Percentiles rank a stretch among this genome's conserved stretches.
Evolutionary conservation across 2,113 vertebrate genomes (phyloP).

Genomic region (Greenwoodochromis staneri): DNA sequence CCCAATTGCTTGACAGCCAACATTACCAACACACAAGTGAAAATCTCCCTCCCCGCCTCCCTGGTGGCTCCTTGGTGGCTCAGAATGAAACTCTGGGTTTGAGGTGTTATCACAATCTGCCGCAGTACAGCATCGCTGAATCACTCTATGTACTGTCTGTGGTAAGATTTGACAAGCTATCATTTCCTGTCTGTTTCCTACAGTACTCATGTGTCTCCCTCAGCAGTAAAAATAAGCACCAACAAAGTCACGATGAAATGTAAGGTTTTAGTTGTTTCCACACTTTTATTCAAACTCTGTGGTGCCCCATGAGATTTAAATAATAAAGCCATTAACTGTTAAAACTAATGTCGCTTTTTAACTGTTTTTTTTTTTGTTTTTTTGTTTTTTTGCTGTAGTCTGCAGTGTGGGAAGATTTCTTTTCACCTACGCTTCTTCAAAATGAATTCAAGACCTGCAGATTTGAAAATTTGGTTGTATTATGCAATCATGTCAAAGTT

Average conservation of each 20-base stretch:
- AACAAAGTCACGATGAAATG: not conserved
- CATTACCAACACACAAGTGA: constrained; percentile 28
- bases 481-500: not conserved
- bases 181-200: not conserved
- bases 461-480: not conserved
- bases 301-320: not conserved
- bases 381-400: not conserved
- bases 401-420: not conserved
- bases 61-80: not conserved
- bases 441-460: not conserved
- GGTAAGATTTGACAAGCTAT: not conserved
- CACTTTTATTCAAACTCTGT: not conserved
- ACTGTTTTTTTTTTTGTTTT: not conserved
- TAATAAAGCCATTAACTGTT: not conserved
- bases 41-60: not conserved
- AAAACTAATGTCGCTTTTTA: not conserved
- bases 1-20: constrained; percentile 29
- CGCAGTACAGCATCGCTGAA: not conserved
- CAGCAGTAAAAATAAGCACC: not conserved
- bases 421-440: not conserved
- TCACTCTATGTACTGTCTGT: not conserved
- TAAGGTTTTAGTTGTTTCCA: not conserved
- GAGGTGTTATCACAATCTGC: not conserved
- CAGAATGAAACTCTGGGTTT: not conserved
- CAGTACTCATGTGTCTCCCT: not conserved